These are phyloP conservation scores for Aegotheles bennettii DNA, from an alignment of 2,113 vertebrate species.

Conservation along the genomic window DNA sequence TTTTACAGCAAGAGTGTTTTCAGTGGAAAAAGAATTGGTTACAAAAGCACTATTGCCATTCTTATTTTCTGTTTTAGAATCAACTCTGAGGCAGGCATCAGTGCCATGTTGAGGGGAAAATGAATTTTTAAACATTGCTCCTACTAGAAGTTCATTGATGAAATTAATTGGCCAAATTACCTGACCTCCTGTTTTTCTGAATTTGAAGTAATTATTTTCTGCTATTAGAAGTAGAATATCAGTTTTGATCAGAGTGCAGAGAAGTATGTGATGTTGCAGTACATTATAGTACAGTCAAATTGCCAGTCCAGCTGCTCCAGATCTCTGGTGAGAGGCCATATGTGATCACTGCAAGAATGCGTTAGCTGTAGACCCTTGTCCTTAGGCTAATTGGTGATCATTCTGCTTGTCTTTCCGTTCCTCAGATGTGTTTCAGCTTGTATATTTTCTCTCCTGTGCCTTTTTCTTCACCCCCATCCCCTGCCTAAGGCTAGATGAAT, in stretches of 20 bases:
- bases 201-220: background rate
- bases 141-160: background rate
- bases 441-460: background rate
- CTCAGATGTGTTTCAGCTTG: background rate
- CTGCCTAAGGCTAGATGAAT: constrained; percentile 1
- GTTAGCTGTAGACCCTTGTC: background rate
- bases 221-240: background rate
- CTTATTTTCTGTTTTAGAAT: background rate
- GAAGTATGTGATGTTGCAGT: background rate
- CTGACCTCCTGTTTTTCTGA: background rate
- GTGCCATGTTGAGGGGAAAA: background rate
- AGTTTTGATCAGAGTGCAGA: background rate
- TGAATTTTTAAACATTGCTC: background rate
- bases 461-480: background rate
- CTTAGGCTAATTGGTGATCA: constrained; percentile 16
- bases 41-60: background rate
- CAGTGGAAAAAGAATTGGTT: background rate
- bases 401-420: background rate
- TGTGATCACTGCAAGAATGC: background rate
- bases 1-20: background rate
- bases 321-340: constrained; percentile 25
- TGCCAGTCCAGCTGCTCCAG: background rate
- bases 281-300: background rate
- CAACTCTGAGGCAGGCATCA: background rate
- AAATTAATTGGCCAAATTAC: background rate